These are phyloP conservation scores for Sardina pilchardus DNA, from an alignment of 2,113 vertebrate species.

Conservation along the genomic window DNA sequence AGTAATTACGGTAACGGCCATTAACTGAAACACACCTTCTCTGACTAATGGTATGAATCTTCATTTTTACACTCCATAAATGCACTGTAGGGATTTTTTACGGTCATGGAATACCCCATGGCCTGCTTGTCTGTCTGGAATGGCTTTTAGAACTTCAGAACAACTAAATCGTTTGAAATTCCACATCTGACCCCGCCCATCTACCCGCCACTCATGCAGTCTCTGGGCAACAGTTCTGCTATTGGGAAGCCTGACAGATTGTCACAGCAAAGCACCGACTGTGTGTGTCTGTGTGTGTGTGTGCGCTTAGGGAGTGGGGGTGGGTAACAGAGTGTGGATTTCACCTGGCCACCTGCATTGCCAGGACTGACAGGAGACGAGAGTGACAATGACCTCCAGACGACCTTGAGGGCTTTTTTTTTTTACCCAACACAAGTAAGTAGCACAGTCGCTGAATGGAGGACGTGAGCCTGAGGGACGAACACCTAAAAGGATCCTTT, in stretches of 20 bases:
- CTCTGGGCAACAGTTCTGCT: background rate
- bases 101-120: no score
- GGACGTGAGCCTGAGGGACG: background rate
- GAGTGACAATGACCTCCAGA: background rate
- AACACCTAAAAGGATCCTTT: no score
- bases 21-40: no score
- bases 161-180: background rate
- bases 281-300: background rate
- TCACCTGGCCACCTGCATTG: constrained; percentile 1
- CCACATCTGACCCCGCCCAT: background rate
- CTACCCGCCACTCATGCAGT: background rate
- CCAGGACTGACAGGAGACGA: background rate
- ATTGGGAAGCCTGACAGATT: background rate
- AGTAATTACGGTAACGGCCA: no score
- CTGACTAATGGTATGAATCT: no score
- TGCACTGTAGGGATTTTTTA: no score
- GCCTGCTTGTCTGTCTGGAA: no score
- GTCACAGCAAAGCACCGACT: background rate
- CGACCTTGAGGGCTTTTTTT: no score
- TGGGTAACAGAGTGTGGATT: background rate
- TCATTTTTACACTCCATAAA: no score
- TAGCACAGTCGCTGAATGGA: background rate
- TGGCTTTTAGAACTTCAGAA: no score
- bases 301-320: background rate
- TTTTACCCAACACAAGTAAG: no score